phyloP scores from a whole-genome alignment of 2,113 vertebrate species.

The Lucifuga dentata region DNA sequence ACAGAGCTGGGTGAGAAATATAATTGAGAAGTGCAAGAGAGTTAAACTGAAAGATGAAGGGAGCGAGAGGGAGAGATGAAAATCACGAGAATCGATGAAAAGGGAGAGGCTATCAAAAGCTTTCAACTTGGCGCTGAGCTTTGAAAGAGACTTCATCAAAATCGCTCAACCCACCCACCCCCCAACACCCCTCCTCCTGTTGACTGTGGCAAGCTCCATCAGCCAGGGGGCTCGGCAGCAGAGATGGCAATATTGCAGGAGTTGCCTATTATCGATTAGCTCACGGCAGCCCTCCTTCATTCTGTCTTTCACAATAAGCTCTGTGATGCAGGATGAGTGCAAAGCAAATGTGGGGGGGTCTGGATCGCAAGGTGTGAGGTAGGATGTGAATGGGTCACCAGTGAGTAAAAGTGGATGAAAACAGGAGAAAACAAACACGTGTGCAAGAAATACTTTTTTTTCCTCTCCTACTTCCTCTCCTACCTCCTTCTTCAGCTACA shows the following conservation, averaged over 20 bases:
- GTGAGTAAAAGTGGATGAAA: no score
- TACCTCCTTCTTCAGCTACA: no score
- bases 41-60: conserved; percentile 52
- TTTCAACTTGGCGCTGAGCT: conserved; percentile 65
- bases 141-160: conserved; percentile 77
- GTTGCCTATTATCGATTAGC: conserved; percentile 75
- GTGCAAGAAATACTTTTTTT: no score
- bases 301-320: conserved; percentile 53
- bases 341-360: background rate
- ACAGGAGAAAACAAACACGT: no score
- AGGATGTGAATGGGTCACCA: no score
- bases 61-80: conserved; percentile 11
- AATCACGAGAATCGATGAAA: conserved; percentile 66
- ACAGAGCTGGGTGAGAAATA: conserved; percentile 33
- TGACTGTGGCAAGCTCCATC: conserved; percentile 63
- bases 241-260: conserved; percentile 65
- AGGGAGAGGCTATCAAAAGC: conserved; percentile 61
- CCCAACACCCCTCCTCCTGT: conserved; percentile 19
- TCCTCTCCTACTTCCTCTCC: no score
- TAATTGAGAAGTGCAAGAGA: conserved; percentile 42
- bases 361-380: background rate
- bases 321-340: conserved; percentile 23
- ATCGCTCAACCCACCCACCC: conserved; percentile 41
- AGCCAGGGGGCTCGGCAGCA: conserved; percentile 49
- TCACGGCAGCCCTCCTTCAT: conserved; percentile 58